Base-by-base conservation (phyloP, 1,140 invertebrate genomes). In the Gryllus bimaculatus region DNA sequence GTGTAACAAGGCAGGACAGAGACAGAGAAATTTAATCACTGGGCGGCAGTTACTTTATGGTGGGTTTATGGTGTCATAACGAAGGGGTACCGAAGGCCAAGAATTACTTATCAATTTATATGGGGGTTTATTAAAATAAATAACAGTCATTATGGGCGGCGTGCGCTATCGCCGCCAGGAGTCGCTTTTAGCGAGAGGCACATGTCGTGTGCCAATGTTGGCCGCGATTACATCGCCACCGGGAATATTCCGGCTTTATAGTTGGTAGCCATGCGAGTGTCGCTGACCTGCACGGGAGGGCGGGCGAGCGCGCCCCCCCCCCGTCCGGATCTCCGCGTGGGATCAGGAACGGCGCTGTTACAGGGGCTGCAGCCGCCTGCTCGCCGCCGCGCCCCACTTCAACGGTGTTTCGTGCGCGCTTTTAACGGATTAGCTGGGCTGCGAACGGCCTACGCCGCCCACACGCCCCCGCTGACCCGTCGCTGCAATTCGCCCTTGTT, bases 81-180 rank as follows among this genome's bases (percentile, higher is more conserved):
- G 10, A 66, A 10, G 10, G 54, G 54, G 54, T 66, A 66, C 18
- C 10, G 18, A 66, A 66, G 10, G 54, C 18, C 7, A 18, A 66
- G 54, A 18, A 66, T 66, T 18, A 66, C 54, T 66, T 13, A 66
- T 1, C 54, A 66, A 66, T 66, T 66, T 66, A 66, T 66, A 66
- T 13, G 54, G 54, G 54, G 54, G 54, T 66, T 66, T 66, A 66
- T 66, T 66, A 66, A 66, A 66, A 66, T 66, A 66, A 66, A 66
- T 66, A 66, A 66, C 54, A 18, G 54, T 66, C 18, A 66, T 66
- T 66, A 66, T 18, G 26, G 26, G 10, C 54, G 7, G 54, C 10
- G 54, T 10, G 10, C 18, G 54, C 54, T 66, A 66, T 66, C 54
- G 54, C 54, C 54, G 10, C 10, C 54, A 18, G 18, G n/a, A 66